Conservation (phyloP, 1,140 invertebrate species). For the Conus ventricosus region DNA sequence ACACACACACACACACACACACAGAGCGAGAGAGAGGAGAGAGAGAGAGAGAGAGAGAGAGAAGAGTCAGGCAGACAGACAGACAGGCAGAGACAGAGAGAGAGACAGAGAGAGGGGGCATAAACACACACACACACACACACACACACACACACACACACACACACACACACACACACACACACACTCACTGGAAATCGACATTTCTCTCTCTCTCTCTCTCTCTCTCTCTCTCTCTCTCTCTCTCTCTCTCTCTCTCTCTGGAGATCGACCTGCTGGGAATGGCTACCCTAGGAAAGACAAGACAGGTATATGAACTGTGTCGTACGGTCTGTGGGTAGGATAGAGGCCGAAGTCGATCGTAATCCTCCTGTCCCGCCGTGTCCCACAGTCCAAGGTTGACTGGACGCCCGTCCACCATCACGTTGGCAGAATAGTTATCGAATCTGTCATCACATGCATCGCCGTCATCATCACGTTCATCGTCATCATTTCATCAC, state of each 20-base stretch:
- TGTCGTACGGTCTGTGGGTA: slow-evolving; percentile 93
- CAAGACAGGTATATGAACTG: too few species aligned
- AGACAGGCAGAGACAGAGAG: background rate
- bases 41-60: too few species aligned
- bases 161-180: background rate
- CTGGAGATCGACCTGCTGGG: too few species aligned
- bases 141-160: background rate
- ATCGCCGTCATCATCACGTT: slow-evolving; percentile 1
- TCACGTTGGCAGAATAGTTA: slow-evolving; percentile 99
- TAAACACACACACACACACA: background rate
- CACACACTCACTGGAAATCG: background rate
- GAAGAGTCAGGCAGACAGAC: too few species aligned
- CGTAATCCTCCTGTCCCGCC: slow-evolving; percentile 87
- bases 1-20: background rate
- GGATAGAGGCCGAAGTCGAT: slow-evolving; percentile 93
- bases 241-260: background rate
- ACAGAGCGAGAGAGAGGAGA: too few species aligned
- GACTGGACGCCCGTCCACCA: slow-evolving; percentile 98
- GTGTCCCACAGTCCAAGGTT: slow-evolving; percentile 84
- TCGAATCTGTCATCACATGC: slow-evolving; percentile 82
- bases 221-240: background rate
- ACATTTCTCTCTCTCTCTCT: background rate
- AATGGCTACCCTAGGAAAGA: too few species aligned
- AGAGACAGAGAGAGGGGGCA: too few species aligned
- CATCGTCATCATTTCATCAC: slow-evolving; percentile 26